Conservation (phyloP, 2,797 vertebrate genomes). For the Artibeus lituratus region DNA sequence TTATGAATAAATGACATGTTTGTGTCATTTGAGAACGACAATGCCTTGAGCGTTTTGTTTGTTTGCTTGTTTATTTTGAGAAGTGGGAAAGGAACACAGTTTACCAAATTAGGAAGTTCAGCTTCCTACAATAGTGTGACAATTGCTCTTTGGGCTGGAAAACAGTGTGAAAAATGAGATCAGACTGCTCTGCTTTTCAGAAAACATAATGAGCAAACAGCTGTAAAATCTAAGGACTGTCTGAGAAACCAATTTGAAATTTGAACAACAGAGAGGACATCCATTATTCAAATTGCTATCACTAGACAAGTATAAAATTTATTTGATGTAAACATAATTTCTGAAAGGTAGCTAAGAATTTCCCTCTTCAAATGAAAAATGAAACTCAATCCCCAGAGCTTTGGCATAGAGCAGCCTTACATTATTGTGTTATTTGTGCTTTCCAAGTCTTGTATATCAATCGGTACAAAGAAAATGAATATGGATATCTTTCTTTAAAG, state of each 20-base stretch:
- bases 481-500: neutral
- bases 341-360: slow-evolving; percentile 60
- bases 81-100: neutral
- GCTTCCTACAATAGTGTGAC: neutral
- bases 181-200: slow-evolving; percentile 47
- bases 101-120: slow-evolving; percentile 5
- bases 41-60: neutral
- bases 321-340: slow-evolving; percentile 65
- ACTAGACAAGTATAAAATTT: slow-evolving; percentile 62
- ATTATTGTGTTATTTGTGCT: slow-evolving; percentile 32
- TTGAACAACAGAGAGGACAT: slow-evolving; percentile 48
- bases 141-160: neutral
- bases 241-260: slow-evolving; percentile 62
- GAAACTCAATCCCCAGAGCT: neutral
- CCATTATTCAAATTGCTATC: slow-evolving; percentile 67
- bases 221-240: slow-evolving; percentile 52
- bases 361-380: slow-evolving; percentile 57
- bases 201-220: slow-evolving; percentile 48
- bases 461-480: slow-evolving; percentile 43
- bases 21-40: neutral
- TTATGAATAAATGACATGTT: neutral
- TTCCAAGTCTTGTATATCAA: neutral
- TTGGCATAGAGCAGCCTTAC: neutral
- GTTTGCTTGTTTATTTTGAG: neutral
- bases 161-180: slow-evolving; percentile 52